A percentile compares a stretch with the other conserved stretches of the same genome.
phyloP scores from a whole-genome alignment of 2,113 vertebrate genomes.

The Arizona elegans region DNA sequence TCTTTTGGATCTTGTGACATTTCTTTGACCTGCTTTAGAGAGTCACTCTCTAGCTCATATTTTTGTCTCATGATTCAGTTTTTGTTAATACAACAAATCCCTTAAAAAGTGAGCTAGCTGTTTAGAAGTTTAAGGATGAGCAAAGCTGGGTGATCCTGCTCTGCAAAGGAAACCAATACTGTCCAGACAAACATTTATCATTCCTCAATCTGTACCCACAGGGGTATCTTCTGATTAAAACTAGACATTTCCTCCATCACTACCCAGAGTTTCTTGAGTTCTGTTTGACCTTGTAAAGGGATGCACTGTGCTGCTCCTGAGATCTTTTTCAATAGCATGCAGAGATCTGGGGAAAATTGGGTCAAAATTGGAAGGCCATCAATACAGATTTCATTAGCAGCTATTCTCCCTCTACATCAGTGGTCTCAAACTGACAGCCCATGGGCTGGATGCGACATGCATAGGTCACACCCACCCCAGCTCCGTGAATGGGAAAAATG shows the following conservation, averaged over 20 bases:
- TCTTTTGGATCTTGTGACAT: background rate
- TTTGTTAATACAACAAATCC: background rate
- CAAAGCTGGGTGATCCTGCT: slow-evolving; percentile 59
- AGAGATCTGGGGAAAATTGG: background rate
- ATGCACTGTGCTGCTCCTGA: slow-evolving; percentile 38
- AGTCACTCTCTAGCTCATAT: slow-evolving; percentile 14
- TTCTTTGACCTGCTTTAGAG: slow-evolving; percentile 26
- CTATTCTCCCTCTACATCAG: background rate
- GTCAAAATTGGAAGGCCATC: slow-evolving; percentile 22
- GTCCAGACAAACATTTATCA: slow-evolving; percentile 62
- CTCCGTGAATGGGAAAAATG: too few species aligned
- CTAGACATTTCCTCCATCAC: slow-evolving; percentile 45
- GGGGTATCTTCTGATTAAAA: slow-evolving; percentile 64
- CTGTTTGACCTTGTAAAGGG: slow-evolving; percentile 37
- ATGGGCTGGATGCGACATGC: too few species aligned
- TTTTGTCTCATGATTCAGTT: slow-evolving; percentile 23
- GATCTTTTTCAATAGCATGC: background rate
- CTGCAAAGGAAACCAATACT: slow-evolving; percentile 52
- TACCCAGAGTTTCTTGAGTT: slow-evolving; percentile 31
- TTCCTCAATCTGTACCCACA: slow-evolving; percentile 52
- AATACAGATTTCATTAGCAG: slow-evolving; percentile 15
- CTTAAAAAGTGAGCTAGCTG: slow-evolving; percentile 51
- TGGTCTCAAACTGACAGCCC: too few species aligned
- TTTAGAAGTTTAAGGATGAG: slow-evolving; percentile 50
- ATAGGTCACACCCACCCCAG: too few species aligned